Evolutionary conservation across 2,797 vertebrate species (phyloP).

Genomic region (Esox lucius): DNA sequence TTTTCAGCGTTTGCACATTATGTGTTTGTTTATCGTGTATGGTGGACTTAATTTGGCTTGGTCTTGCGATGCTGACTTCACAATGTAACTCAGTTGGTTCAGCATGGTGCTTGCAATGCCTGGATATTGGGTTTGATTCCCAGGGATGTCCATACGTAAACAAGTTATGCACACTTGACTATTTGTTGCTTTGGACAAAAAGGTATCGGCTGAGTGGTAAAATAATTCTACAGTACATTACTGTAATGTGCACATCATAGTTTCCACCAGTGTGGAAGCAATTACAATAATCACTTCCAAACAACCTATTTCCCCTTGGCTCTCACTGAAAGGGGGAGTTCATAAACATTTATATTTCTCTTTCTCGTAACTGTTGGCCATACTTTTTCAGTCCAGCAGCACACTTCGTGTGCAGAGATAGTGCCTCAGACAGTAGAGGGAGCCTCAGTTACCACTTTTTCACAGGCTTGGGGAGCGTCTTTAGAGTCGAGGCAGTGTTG

Average conservation of each 20-base stretch:
- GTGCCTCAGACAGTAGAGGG: slow-evolving; percentile 45
- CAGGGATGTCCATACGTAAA: too few relatives aligned
- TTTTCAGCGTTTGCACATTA: too few relatives aligned
- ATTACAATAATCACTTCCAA: neutral
- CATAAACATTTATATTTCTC: neutral
- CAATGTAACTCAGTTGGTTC: too few relatives aligned
- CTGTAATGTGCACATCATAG: neutral
- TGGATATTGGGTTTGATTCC: too few relatives aligned
- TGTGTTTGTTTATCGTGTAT: too few relatives aligned
- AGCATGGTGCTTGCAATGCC: too few relatives aligned
- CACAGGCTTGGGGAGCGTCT: neutral
- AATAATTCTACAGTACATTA: neutral
- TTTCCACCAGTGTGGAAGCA: neutral
- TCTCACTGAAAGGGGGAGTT: neutral
- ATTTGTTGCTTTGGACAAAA: too few relatives aligned
- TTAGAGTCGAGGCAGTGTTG: neutral
- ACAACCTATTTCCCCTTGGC: neutral
- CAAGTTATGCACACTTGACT: too few relatives aligned
- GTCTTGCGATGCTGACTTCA: too few relatives aligned
- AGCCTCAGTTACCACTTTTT: slow-evolving; percentile 15
- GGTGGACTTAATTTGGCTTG: too few relatives aligned
- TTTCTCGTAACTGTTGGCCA: neutral
- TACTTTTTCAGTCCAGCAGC: neutral
- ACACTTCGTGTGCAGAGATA: slow-evolving; percentile 44
- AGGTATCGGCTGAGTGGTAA: too few relatives aligned